Conservation (phyloP, 2,797 vertebrate species). For the Acipenser transmontanus region DNA sequence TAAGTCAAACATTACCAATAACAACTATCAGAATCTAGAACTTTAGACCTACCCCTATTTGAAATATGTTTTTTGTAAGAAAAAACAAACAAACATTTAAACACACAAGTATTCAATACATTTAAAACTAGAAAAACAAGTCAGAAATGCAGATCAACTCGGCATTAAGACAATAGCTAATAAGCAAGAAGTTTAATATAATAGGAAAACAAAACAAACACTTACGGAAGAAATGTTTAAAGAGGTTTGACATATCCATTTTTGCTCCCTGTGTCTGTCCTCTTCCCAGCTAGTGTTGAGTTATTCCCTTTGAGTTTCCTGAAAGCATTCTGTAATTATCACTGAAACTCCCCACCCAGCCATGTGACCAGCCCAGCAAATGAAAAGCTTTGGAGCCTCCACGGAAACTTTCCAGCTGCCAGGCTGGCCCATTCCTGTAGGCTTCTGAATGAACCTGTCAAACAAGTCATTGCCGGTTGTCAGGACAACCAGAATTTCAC, state of each 20-base stretch:
- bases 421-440: conserved; percentile 6
- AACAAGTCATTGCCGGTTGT: conserved; percentile 15
- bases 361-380: conserved; percentile 68
- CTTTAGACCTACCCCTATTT: too few species aligned
- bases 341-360: conserved; percentile 54
- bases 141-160: too few species aligned
- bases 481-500: neutral
- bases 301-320: conserved; percentile 72
- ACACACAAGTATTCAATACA: too few species aligned
- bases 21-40: too few species aligned
- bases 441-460: conserved; percentile 18
- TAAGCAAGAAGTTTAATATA: too few species aligned
- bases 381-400: conserved; percentile 29
- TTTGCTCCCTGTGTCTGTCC: conserved; percentile 57
- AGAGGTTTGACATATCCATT: conserved; percentile 83
- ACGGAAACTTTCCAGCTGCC: conserved; percentile 22
- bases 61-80: too few species aligned
- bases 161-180: too few species aligned
- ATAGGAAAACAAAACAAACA: conserved; percentile 33
- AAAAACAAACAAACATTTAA: too few species aligned
- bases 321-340: conserved; percentile 28
- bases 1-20: too few species aligned
- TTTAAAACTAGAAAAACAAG: too few species aligned
- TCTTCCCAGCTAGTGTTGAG: conserved; percentile 62
- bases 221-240: conserved; percentile 86